These are phyloP conservation scores for Psammodynastes pulverulentus DNA, from an alignment of 2,113 vertebrate species.

Conservation along the genomic window DNA sequence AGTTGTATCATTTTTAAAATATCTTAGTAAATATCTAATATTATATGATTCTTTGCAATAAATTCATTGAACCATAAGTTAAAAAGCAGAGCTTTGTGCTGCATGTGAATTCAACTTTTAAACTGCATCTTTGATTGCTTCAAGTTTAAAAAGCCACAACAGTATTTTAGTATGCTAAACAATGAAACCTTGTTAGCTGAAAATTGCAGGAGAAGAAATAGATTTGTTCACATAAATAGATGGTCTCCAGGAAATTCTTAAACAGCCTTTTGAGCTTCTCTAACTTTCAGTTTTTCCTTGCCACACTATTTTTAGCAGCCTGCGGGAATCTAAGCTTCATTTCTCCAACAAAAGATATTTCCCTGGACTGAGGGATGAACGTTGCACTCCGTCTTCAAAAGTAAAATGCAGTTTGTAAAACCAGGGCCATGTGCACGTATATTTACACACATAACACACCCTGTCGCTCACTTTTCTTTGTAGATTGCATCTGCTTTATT, in stretches of 20 bases:
- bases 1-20: neutral
- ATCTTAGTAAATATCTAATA: neutral
- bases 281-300: conserved; percentile 19
- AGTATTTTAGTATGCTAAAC: neutral
- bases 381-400: neutral
- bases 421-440: neutral
- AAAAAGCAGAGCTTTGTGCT: neutral
- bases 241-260: conserved; percentile 23
- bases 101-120: neutral
- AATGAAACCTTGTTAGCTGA: neutral
- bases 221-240: conserved; percentile 24
- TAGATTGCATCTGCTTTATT: conserved; percentile 22
- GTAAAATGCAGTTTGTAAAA: conserved; percentile 3
- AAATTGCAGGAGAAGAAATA: conserved; percentile 5
- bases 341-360: conserved; percentile 9
- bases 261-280: conserved; percentile 3
- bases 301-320: conserved; percentile 9
- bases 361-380: neutral
- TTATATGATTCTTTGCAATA: neutral
- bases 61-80: neutral
- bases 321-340: neutral
- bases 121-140: neutral
- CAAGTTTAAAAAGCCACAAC: neutral
- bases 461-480: conserved; percentile 8
- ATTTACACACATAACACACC: neutral